Evolutionary conservation across 2,888 invertebrate species (phyloP).

Genomic region (Thecocarcelia acutangulata): DNA sequence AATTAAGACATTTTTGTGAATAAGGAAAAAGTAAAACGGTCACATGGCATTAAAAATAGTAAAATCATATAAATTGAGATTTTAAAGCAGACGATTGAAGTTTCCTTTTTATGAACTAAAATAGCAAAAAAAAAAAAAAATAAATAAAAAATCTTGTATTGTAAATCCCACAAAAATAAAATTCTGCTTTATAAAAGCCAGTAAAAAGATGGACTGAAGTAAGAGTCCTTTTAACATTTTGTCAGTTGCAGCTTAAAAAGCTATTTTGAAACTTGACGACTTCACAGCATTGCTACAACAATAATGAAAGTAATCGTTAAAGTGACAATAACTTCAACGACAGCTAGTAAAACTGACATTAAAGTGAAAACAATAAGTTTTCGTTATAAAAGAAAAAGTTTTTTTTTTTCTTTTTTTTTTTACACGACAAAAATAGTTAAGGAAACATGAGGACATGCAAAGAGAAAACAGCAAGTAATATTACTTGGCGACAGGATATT

Average conservation of each 20-base stretch:
- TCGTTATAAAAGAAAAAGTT: constrained; percentile 37
- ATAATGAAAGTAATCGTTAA: constrained; percentile 42
- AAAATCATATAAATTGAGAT: constrained; percentile 5
- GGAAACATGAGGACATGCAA: constrained; percentile 10
- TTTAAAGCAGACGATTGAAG: background rate
- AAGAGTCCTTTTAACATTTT: constrained; percentile 79
- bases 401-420: background rate
- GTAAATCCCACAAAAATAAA: background rate
- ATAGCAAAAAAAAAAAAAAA: no score
- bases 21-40: background rate
- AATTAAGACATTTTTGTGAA: constrained; percentile 11
- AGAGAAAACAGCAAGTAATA: constrained; percentile 3
- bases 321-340: constrained; percentile 62
- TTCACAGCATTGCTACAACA: background rate
- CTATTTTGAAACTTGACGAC: constrained; percentile 77
- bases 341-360: constrained; percentile 64
- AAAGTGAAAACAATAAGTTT: constrained; percentile 62
- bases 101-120: background rate
- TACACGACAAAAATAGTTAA: constrained; percentile 6
- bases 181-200: background rate
- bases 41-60: constrained; percentile 10
- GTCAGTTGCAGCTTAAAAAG: constrained; percentile 80
- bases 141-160: background rate
- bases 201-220: constrained; percentile 45
- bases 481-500: constrained; percentile 64